phyloP scores from a whole-genome alignment of 2,888 invertebrate species.

The Bursaphelenchus okinawaensis region DNA sequence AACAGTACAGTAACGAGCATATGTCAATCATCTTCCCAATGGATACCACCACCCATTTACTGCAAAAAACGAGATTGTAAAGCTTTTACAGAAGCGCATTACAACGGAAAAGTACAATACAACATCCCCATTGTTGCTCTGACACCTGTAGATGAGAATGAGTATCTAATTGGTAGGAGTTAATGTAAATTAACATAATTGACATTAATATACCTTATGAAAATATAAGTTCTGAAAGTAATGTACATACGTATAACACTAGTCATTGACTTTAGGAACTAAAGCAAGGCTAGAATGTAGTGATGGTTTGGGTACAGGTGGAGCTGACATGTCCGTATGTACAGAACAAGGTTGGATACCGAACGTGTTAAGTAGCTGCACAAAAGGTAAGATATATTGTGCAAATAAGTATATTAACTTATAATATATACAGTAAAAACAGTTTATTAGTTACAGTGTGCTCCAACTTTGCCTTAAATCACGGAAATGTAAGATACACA shows the following conservation, averaged over 20 bases:
- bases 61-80: constrained; percentile 10
- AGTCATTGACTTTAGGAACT: constrained; percentile 17
- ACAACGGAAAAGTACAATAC: constrained; percentile 4
- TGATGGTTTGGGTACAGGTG: not conserved
- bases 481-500: constrained; percentile 17
- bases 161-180: not conserved
- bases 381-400: constrained; percentile 17
- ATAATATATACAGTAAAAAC: not conserved
- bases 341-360: constrained; percentile 21
- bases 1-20: not conserved
- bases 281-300: constrained; percentile 20
- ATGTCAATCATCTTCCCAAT: constrained; percentile 16
- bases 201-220: too few relatives aligned
- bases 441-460: constrained; percentile 16
- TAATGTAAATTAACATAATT: too few relatives aligned
- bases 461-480: constrained; percentile 9
- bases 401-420: too few relatives aligned
- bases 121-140: not conserved
- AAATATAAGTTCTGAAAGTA: not conserved
- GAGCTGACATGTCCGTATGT: constrained; percentile 20
- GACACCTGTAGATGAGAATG: not conserved
- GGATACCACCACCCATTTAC: constrained; percentile 9
- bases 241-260: too few relatives aligned
- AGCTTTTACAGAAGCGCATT: constrained; percentile 1
- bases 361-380: constrained; percentile 15